Conservation (phyloP, 2,888 invertebrate genomes). For the Gymnoscelis rufifasciata region DNA sequence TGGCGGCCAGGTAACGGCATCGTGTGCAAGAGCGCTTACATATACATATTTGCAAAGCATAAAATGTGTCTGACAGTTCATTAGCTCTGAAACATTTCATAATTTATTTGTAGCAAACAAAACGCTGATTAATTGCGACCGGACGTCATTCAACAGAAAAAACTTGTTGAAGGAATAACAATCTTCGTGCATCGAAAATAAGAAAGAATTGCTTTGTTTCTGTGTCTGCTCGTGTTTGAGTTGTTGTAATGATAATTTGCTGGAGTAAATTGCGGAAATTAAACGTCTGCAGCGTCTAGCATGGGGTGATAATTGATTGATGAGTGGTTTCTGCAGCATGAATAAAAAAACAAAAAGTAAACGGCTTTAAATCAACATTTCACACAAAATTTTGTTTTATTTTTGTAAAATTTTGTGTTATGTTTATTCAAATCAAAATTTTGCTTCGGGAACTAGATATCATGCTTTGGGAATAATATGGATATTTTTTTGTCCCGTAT, state of each 20-base stretch:
- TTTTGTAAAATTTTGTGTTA: too few species aligned
- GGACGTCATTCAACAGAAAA: conserved; percentile 29
- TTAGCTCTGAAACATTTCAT: background rate
- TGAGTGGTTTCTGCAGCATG: background rate
- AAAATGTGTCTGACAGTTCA: background rate
- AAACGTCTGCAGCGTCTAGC: background rate
- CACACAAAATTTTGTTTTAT: too few species aligned
- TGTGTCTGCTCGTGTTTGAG: background rate
- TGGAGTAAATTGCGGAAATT: background rate
- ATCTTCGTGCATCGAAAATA: background rate
- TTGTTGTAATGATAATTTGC: background rate
- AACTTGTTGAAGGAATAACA: background rate
- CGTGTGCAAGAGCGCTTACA: too few species aligned
- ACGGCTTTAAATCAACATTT: too few species aligned
- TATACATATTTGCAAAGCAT: too few species aligned
- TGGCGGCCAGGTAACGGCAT: too few species aligned
- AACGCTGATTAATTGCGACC: conserved; percentile 60
- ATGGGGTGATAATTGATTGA: background rate
- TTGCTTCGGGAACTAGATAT: too few species aligned
- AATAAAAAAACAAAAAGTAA: too few species aligned
- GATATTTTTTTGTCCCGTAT: too few species aligned
- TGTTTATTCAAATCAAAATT: too few species aligned
- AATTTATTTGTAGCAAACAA: conserved; percentile 42
- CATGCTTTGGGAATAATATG: too few species aligned
- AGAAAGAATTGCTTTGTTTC: background rate